These are phyloP conservation scores for Melipona beecheii DNA, from an alignment of 2,888 invertebrate genomes.

Conservation along the genomic window DNA sequence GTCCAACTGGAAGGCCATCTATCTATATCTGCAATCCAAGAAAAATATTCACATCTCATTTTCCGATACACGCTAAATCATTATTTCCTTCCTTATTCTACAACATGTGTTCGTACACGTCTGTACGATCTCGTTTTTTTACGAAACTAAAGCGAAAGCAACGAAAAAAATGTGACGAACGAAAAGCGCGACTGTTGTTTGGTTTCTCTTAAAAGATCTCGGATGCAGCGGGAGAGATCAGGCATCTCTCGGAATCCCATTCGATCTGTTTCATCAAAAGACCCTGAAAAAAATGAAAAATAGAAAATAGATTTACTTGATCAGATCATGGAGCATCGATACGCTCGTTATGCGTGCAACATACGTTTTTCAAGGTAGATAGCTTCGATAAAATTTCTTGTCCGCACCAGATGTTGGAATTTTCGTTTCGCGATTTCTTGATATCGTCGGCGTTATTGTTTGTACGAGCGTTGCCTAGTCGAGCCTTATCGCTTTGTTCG, in stretches of 20 bases:
- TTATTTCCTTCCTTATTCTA: constrained; percentile 47
- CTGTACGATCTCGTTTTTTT: constrained; percentile 61
- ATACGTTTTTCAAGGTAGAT: constrained; percentile 79
- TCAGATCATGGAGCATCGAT: not conserved
- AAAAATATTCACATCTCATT: constrained; percentile 46
- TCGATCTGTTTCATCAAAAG: constrained; percentile 85
- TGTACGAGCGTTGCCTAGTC: constrained; percentile 15
- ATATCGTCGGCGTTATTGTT: constrained; percentile 32
- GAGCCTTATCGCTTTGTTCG: constrained; percentile 63
- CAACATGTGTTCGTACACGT: constrained; percentile 2
- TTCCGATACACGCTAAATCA: constrained; percentile 1
- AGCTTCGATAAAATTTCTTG: constrained; percentile 80
- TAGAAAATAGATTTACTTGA: constrained; percentile 25
- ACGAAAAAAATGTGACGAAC: constrained; percentile 33
- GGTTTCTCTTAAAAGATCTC: constrained; percentile 74
- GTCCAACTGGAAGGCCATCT: constrained; percentile 90
- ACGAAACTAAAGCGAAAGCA: constrained; percentile 66
- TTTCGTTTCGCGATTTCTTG: constrained; percentile 57
- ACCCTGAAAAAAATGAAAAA: constrained; percentile 76
- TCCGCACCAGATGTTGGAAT: constrained; percentile 76
- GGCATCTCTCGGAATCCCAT: constrained; percentile 84
- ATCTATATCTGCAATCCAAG: constrained; percentile 70
- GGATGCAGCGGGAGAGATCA: constrained; percentile 77
- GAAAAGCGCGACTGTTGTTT: constrained; percentile 35
- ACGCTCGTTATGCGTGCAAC: constrained; percentile 23